Evolutionary conservation across 2,113 vertebrate species (phyloP).

Genomic region (Erythrolamprus reginae): DNA sequence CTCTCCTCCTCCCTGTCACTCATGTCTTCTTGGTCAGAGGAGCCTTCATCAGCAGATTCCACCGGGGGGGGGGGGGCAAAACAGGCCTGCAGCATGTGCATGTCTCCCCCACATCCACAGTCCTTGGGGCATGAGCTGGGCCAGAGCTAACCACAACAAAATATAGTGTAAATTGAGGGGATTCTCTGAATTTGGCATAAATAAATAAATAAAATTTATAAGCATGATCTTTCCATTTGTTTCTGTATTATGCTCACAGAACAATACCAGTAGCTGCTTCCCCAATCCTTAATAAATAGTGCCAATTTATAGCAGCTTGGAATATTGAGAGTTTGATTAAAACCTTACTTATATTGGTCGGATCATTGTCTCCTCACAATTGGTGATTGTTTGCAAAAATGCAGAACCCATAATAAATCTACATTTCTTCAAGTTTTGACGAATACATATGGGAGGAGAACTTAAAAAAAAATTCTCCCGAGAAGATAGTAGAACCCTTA

Average conservation of each 20-base stretch:
- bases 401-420: too few species aligned
- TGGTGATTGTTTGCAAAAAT: background rate
- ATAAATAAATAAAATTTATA: too few species aligned
- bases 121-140: too few species aligned
- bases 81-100: too few species aligned
- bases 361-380: background rate
- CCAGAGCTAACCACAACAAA: too few species aligned
- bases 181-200: too few species aligned
- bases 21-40: too few species aligned
- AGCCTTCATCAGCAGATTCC: too few species aligned
- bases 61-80: too few species aligned
- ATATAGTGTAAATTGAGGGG: constrained; percentile 45
- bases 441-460: background rate
- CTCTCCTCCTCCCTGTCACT: too few species aligned
- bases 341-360: background rate
- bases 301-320: background rate
- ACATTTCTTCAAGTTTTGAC: background rate
- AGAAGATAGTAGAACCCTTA: background rate
- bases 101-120: too few species aligned
- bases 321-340: background rate
- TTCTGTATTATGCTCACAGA: constrained; percentile 48
- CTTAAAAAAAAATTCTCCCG: background rate
- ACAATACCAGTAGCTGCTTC: background rate
- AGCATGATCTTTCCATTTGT: constrained; percentile 31
- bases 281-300: background rate